These are phyloP conservation scores for Philonicus albiceps DNA, from an alignment of 2,888 invertebrate species.

Conservation along the genomic window DNA sequence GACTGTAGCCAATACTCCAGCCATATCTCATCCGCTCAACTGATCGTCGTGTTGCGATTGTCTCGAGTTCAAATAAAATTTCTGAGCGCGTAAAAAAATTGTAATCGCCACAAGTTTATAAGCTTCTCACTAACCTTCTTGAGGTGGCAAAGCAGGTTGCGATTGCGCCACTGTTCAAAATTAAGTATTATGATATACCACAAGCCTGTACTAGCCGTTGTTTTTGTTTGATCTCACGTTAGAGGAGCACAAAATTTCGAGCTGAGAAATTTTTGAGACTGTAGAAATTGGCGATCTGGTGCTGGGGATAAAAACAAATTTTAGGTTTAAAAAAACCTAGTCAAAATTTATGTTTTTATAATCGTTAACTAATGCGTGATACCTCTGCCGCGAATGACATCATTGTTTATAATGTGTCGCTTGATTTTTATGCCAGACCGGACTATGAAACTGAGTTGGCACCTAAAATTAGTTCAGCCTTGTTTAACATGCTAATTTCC, in stretches of 20 bases:
- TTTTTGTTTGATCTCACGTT: neutral
- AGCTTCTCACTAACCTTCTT: neutral
- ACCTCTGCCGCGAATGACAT: neutral
- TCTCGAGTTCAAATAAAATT: neutral
- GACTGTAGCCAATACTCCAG: neutral
- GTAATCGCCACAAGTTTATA: neutral
- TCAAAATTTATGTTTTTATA: neutral
- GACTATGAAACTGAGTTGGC: neutral
- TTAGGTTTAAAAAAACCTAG: neutral
- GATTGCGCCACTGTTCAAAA: neutral
- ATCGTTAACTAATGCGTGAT: neutral
- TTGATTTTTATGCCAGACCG: neutral
- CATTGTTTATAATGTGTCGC: neutral
- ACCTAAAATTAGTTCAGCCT: slow-evolving; percentile 12
- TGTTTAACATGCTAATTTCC: slow-evolving; percentile 18
- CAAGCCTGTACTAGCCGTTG: neutral
- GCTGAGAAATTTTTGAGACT: neutral
- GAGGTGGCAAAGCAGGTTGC: neutral
- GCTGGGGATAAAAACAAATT: neutral
- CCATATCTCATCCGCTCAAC: neutral
- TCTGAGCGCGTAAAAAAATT: neutral
- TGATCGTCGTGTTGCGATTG: neutral
- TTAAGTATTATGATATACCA: neutral
- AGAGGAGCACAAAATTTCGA: neutral
- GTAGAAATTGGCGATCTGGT: neutral